Percentiles rank a stretch among this genome's conserved stretches.
Evolutionary conservation across 1,140 invertebrate species (phyloP).

Genomic region (Drosophila persimilis): DNA sequence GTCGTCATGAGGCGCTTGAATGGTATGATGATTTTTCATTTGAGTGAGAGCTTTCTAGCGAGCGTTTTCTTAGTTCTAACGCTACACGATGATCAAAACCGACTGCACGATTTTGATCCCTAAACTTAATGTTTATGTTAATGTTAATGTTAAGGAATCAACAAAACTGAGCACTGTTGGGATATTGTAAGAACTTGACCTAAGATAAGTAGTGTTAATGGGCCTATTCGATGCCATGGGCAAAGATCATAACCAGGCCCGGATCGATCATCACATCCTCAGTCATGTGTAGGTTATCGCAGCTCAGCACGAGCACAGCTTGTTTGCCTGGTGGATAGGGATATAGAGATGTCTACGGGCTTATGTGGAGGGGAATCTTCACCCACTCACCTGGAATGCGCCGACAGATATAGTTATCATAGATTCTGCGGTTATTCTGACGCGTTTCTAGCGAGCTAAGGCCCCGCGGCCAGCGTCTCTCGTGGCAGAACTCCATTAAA

Average conservation of each 20-base stretch:
- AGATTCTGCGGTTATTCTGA: slow-evolving; percentile 93
- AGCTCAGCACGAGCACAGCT: slow-evolving; percentile 96
- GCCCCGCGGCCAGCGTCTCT: slow-evolving; percentile 96
- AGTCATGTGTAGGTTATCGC: slow-evolving; percentile 97
- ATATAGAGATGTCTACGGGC: neutral
- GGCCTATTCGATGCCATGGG: slow-evolving; percentile 93
- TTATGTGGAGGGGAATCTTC: too few relatives aligned
- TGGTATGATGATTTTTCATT: slow-evolving; percentile 28
- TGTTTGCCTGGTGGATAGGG: slow-evolving; percentile 86
- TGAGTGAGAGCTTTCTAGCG: slow-evolving; percentile 28
- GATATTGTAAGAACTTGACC: slow-evolving; percentile 48
- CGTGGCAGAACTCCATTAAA: slow-evolving; percentile 98
- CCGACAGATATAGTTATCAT: slow-evolving; percentile 97
- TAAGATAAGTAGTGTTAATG: slow-evolving; percentile 48
- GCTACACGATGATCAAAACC: slow-evolving; percentile 35
- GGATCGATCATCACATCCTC: slow-evolving; percentile 98
- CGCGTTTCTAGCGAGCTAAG: slow-evolving; percentile 96
- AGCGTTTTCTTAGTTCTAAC: slow-evolving; percentile 39
- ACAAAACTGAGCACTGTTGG: slow-evolving; percentile 73
- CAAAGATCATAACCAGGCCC: slow-evolving; percentile 99
- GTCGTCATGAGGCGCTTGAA: slow-evolving; percentile 70
- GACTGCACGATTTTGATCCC: slow-evolving; percentile 7
- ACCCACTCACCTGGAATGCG: slow-evolving; percentile 89
- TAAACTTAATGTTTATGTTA: slow-evolving; percentile 35
- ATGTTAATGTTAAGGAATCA: slow-evolving; percentile 50